Percentiles rank a stretch among this genome's conserved stretches.
Conservation (phyloP, 1,140 invertebrate genomes). For the Anoplolepis gracilipes region DNA sequence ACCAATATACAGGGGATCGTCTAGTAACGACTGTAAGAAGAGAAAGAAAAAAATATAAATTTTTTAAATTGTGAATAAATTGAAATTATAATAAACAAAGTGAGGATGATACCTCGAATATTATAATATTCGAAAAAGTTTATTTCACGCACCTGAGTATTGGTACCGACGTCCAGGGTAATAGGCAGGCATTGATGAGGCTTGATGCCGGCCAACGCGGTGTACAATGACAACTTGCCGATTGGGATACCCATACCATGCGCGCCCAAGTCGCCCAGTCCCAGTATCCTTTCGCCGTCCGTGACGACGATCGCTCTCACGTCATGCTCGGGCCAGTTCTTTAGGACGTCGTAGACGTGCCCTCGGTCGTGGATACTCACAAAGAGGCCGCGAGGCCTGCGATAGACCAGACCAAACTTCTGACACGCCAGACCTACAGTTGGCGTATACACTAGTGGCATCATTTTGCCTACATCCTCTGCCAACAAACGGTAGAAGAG, state of each 20-base stretch:
- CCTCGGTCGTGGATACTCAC: slow-evolving; percentile 98
- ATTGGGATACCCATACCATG: slow-evolving; percentile 98
- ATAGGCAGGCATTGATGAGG: slow-evolving; percentile 96
- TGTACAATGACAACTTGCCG: slow-evolving; percentile 96
- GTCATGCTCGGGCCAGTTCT: slow-evolving; percentile 95
- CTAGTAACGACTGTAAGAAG: slow-evolving; percentile 88
- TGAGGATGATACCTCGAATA: too few relatives aligned
- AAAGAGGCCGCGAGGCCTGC: slow-evolving; percentile 96
- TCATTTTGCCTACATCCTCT: slow-evolving; percentile 95
- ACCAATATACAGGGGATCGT: slow-evolving; percentile 97
- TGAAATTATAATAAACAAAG: too few relatives aligned
- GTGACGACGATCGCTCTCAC: slow-evolving; percentile 97
- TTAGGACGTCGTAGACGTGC: slow-evolving; percentile 94
- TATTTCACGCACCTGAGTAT: slow-evolving; percentile 89
- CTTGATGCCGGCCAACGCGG: slow-evolving; percentile 96
- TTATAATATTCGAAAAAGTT: background rate
- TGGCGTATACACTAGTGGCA: slow-evolving; percentile 97
- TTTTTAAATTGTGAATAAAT: background rate
- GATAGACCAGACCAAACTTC: slow-evolving; percentile 97
- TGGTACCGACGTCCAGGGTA: slow-evolving; percentile 96
- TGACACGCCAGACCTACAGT: slow-evolving; percentile 98
- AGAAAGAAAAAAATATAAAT: background rate
- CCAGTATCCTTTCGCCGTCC: slow-evolving; percentile 97
- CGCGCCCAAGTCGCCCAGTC: slow-evolving; percentile 96
- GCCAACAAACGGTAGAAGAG: slow-evolving; percentile 97